Base-by-base conservation (phyloP, 2,888 invertebrate genomes). In the Augochlorella aurata region DNA sequence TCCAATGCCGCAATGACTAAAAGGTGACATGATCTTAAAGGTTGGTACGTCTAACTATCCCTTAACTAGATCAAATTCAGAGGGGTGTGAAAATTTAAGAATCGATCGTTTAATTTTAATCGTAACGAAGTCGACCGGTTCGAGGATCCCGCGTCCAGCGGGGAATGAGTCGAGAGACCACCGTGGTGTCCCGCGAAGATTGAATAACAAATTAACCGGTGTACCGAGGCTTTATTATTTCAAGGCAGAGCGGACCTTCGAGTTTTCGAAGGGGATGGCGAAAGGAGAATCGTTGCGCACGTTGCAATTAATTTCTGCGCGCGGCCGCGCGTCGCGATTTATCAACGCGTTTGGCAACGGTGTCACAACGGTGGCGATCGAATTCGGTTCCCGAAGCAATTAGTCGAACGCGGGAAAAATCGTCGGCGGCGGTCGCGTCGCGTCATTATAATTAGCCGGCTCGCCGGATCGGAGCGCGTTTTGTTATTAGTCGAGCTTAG, bases 391-490 rank as follows among this genome's bases (percentile, higher is more conserved):
- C 61, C 29, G 29, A 29, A 29, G 77, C 77, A 82, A 82, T 82
- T 77, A 82, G 72, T 50, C 69, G 63, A 14, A 12, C 61, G 65
- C 49, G 50, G n/a, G 71, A 68, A 72, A 68, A 66, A 75, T 63
- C 5, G 44, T 63, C 44, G 21, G 18, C 52, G 50, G 21, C 54
- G 14, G 71, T 21, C 49, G 29, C 29, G 24, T 49, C 61, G 58
- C 24, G 24, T 24, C 49, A 58, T 63, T 78, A 47, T 81, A 83
- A 81, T 84, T 84, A 86, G 83, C 77, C 58, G 78, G 72, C 79
- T 93, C 92, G 92, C 92, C 92, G 90, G 92, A 91, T 91, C 90
- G 90, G 90, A 89, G 90, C 90, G 89, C 92, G 63, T 69, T 65
- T 92, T 91, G 92, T 92, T 63, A 92, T 93, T 92, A 90, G 90